Evolutionary conservation across 2,113 vertebrate genomes (phyloP).

Genomic region (Notothenia rossii): DNA sequence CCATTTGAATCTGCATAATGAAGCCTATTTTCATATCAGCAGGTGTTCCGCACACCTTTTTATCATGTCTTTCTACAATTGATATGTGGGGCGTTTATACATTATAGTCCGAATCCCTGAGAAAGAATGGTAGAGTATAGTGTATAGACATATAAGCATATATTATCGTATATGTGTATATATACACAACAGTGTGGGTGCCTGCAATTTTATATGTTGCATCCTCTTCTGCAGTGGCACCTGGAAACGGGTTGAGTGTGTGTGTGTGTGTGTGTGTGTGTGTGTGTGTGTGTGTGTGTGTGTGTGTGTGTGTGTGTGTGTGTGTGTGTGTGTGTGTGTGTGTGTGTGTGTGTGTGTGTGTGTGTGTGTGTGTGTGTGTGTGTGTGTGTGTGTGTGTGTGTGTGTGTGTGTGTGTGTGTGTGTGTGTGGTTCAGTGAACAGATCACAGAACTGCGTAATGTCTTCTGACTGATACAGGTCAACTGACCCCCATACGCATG

Average conservation of each 20-base stretch:
- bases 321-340: not conserved
- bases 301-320: slow-evolving; percentile 1
- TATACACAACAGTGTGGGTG: slow-evolving; percentile 14
- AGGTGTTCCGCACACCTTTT: slow-evolving; percentile 3
- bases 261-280: not conserved
- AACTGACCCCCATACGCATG: slow-evolving; percentile 28
- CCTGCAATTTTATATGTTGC: not conserved
- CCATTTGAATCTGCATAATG: slow-evolving; percentile 17
- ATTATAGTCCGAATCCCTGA: slow-evolving; percentile 11
- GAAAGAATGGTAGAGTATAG: not conserved
- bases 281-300: slow-evolving; percentile 9
- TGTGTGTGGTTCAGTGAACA: not conserved
- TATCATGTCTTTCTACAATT: not conserved
- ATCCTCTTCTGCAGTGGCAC: slow-evolving; percentile 28
- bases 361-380: not conserved
- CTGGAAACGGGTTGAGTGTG: not conserved
- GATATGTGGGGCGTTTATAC: not conserved
- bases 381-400: not conserved
- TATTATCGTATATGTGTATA: slow-evolving; percentile 18
- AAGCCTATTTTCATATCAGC: slow-evolving; percentile 23
- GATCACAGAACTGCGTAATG: slow-evolving; percentile 30
- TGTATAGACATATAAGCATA: slow-evolving; percentile 14
- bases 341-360: no score
- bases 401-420: slow-evolving; percentile 3
- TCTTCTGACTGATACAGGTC: slow-evolving; percentile 35